Base-by-base conservation (phyloP, 2,888 invertebrate species). In the Caenorhabditis sp. region DNA sequence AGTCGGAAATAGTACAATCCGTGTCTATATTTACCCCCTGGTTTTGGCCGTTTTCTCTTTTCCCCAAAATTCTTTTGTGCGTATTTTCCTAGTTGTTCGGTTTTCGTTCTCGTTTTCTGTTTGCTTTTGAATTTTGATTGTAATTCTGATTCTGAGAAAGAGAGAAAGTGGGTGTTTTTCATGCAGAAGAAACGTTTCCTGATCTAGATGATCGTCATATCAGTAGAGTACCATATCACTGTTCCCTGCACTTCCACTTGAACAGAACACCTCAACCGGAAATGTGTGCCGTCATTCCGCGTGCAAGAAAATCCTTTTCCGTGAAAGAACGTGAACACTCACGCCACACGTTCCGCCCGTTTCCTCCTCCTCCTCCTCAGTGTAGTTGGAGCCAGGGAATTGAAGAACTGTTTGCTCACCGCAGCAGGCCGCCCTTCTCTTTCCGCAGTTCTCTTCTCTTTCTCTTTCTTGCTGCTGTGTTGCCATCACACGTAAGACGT, bases 261-360 rank as follows among this genome's bases (percentile, higher is more conserved):
- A 40, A 15, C 40, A 32, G 32, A 32, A 32, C 32, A 6, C 9
- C 13, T 13, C 40, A 11, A 13, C 40, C 40, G 40, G 40, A 40
- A 47, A 20, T 47, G n/a, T 47, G n/a, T n/a, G n/a, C n/a, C 47
- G 47, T 20, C 47, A 47, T 47, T 47, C 61, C 26, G 15, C 47
- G 18, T 20, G 35, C 11, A 24, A 32, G 9, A 32, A 32, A n/a
- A n/a, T n/a, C n/a, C 26, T 20, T 47, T 62, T 62, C 62, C 64
- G 64, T 64, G 64, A 62, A 62, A 62, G 62, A 64, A 64, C 64
- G 64, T 64, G 64, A 64, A 64, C 64, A 64, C 35, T 26, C 35
- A 18, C 11, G 9, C 22, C 18, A 13, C n/a, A 24, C 51, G 51
- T 24, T 51, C 32, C 32, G 32, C 32, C 32, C 32, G n/a, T 32